Evolutionary conservation across 2,888 invertebrate genomes (phyloP), one percentile per base, ranked within the genome.

Genomic region (Zootermopsis nevadensis): DNA sequence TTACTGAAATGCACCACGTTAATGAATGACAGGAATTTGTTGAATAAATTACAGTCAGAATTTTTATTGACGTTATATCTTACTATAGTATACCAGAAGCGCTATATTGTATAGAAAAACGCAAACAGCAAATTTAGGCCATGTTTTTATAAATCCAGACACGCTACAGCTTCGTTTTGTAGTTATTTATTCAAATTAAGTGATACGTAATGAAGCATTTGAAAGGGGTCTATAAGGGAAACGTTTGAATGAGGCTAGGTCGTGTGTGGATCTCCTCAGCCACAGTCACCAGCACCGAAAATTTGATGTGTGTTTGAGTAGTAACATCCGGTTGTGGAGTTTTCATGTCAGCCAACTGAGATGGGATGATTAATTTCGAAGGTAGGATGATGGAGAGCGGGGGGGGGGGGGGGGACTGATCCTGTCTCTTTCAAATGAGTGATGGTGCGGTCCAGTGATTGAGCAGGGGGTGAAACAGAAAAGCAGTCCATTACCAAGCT

Each of bases 381-480:
- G 22, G 33, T 31, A 22, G 15, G 69, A 33, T 69, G 69, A 69
- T 69, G 30, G 69, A 69, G 69, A 33, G 69, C 22, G 19, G 30
- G 31, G 31, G 22, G 24, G 69, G 31, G 69, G 2, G 19, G 30
- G 31, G 31, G 22, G 24, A 69, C 69, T 33, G 22, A 33, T 30
- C 12, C 69, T 33, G 69, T 24, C 60, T n/a, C 22, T n/a, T 15
- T 69, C 69, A 69, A n/a, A 69, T 69, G 69, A 69, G 69, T 69
- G 69, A 69, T 69, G 31, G 69, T 31, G 22, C 10, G 33, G 22
- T 4, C 31, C 19, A 4, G 27, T 69, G 69, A 69, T 30, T 31
- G 33, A 69, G 69, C 69, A 33, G 19, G 31, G 69, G 69, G 33
- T 69, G 31, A 69, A 33, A 69, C 33, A 69, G 69, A 33, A 69